Base-by-base conservation (phyloP, 2,113 vertebrate species). In the Pluvianellus socialis region DNA sequence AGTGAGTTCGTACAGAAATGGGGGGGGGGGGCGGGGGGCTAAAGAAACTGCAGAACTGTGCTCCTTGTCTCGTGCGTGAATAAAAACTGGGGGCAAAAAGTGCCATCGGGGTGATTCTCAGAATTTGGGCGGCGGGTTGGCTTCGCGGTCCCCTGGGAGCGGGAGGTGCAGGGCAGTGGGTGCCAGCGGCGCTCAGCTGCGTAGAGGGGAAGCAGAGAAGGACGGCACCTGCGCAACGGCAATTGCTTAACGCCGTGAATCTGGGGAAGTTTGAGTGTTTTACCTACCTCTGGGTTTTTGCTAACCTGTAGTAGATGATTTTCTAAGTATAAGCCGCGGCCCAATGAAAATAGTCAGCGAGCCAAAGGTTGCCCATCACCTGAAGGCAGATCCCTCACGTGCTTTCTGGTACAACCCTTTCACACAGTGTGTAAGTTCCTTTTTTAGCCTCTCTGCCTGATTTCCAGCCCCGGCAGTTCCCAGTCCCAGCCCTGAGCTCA, bases 231-330 rank as follows among this genome's bases (percentile, higher is more conserved):
- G 24, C 4, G 0, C 16, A 8, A 3, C 4, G 23, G 44, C 15
- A 1, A 0, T 15, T 12, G 42, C 61, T 45, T 22, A 4, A 3
- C 3, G 45, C 45, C 3, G 0, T 7, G 19, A 32, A 6, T 14
- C 11, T 7, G 1, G 56, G 35, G 32, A 12, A 6, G 17, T 22
- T 22, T 4, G 33, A 10, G 8, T 18, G 66, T 14, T 68, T 30
- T n/a, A 4, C 42, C 1, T 4, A 0, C 15, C 33, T 33, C 19
- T 12, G 3, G 10, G 3, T 4, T 63, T 76, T 42, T 33, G 9
- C 56, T 26, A 12, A 21, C 32, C 56, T 8, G 13, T 13, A 6
- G 55, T 16, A n/a, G 77, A 6, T 15, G 26, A 45, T 45, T 55
- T 66, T 35, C 65, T 19, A 47, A 47, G 22, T 7, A 14, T 2